Percentiles rank a stretch among this genome's conserved stretches.
Conservation (phyloP, 1,140 invertebrate species). For the Danaus melanippus region DNA sequence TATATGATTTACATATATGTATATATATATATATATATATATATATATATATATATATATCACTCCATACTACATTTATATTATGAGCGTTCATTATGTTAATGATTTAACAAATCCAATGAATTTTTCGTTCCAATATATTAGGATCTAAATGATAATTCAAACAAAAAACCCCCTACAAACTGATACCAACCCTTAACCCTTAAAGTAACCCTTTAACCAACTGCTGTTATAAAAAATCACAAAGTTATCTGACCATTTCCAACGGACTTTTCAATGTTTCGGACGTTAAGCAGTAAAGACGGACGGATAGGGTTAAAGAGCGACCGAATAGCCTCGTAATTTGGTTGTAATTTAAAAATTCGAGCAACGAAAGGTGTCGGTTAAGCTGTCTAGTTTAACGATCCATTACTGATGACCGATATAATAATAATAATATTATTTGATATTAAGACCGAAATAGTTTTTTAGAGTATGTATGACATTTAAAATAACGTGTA, state of each 20-base stretch:
- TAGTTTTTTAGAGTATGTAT: too few relatives aligned
- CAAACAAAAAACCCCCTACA: slow-evolving; percentile 9
- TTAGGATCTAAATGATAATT: slow-evolving; percentile 4
- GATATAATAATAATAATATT: too few relatives aligned
- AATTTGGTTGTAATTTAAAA: slow-evolving; percentile 31
- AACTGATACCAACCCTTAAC: background rate
- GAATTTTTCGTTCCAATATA: background rate
- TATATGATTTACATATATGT: too few relatives aligned
- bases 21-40: too few relatives aligned
- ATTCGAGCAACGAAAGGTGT: slow-evolving; percentile 22
- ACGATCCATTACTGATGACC: too few relatives aligned
- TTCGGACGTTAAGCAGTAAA: slow-evolving; percentile 36
- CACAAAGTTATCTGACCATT: slow-evolving; percentile 41
- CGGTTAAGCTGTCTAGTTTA: slow-evolving; percentile 13
- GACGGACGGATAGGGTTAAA: background rate
- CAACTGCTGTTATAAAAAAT: slow-evolving; percentile 24
- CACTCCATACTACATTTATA: too few relatives aligned
- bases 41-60: too few relatives aligned
- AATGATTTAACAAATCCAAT: too few relatives aligned
- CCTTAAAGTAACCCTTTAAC: slow-evolving; percentile 16
- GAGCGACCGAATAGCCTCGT: slow-evolving; percentile 23
- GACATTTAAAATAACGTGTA: too few relatives aligned
- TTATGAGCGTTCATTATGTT: too few relatives aligned
- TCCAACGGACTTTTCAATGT: slow-evolving; percentile 37
- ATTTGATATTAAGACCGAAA: too few relatives aligned